phyloP scores from a whole-genome alignment of 2,797 vertebrate genomes.

The Falco peregrinus region DNA sequence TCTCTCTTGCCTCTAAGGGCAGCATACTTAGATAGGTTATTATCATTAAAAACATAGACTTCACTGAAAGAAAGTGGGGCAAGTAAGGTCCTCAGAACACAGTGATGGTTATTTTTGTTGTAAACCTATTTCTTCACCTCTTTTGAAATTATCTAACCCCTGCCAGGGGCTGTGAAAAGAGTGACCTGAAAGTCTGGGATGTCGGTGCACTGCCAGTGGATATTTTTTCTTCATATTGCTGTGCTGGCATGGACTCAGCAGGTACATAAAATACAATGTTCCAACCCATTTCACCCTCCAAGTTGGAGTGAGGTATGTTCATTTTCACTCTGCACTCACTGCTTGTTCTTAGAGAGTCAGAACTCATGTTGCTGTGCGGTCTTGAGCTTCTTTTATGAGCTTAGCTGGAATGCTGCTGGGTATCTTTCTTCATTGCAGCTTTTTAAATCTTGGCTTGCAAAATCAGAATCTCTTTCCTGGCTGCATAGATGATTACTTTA shows the following conservation, averaged over 20 bases:
- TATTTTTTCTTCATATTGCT: background rate
- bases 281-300: conserved; percentile 27
- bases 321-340: conserved; percentile 20
- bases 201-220: background rate
- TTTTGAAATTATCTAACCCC: conserved; percentile 1
- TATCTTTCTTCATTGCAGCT: background rate
- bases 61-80: background rate
- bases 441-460: conserved; percentile 30
- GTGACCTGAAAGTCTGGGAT: background rate
- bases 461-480: background rate
- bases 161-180: background rate
- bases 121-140: background rate
- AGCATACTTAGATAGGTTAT: background rate
- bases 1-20: background rate
- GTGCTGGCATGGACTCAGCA: background rate
- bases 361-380: background rate
- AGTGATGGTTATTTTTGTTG: background rate
- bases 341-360: background rate
- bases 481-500: conserved; percentile 7
- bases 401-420: background rate
- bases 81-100: background rate
- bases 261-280: conserved; percentile 22
- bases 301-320: background rate
- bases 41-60: background rate
- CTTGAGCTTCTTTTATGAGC: background rate